A percentile compares a stretch with the other conserved stretches of the same genome.
These are phyloP conservation scores for Eristalinus sepulchralis DNA, from an alignment of 2,888 invertebrate genomes.

Conservation along the genomic window DNA sequence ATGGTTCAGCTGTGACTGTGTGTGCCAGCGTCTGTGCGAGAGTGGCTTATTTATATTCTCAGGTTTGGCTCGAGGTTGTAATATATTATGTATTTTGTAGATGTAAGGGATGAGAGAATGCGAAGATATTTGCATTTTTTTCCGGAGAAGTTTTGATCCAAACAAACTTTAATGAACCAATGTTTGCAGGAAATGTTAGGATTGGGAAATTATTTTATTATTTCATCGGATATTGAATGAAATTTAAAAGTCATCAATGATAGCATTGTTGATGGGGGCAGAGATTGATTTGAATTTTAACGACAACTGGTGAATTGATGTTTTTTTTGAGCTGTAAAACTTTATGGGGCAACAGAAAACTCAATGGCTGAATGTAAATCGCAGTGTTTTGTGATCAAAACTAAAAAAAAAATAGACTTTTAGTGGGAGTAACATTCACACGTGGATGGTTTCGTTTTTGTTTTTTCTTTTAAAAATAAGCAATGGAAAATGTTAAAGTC, in stretches of 20 bases:
- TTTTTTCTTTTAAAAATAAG: too few species aligned
- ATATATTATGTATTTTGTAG: not conserved
- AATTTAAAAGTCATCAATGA: not conserved
- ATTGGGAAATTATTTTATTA: not conserved
- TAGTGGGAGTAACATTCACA: too few species aligned
- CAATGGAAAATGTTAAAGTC: too few species aligned
- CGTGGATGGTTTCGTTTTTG: too few species aligned
- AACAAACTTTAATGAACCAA: conserved; percentile 2
- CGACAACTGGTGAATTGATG: not conserved
- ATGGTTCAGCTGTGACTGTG: not conserved
- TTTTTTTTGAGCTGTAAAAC: not conserved
- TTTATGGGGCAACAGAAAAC: too few species aligned
- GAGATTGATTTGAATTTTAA: not conserved
- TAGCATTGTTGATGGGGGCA: not conserved
- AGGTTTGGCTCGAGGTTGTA: not conserved
- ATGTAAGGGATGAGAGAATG: not conserved
- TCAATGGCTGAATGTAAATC: too few species aligned
- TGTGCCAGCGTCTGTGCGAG: not conserved
- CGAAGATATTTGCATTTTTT: not conserved
- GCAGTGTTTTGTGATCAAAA: too few species aligned
- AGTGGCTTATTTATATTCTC: not conserved
- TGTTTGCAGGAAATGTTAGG: not conserved
- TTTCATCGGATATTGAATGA: conserved; percentile 4
- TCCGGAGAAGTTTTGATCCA: not conserved
- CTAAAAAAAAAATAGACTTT: too few species aligned